Evolutionary conservation across 1,140 invertebrate genomes (phyloP).

Genomic region (Eulimnadia texana): DNA sequence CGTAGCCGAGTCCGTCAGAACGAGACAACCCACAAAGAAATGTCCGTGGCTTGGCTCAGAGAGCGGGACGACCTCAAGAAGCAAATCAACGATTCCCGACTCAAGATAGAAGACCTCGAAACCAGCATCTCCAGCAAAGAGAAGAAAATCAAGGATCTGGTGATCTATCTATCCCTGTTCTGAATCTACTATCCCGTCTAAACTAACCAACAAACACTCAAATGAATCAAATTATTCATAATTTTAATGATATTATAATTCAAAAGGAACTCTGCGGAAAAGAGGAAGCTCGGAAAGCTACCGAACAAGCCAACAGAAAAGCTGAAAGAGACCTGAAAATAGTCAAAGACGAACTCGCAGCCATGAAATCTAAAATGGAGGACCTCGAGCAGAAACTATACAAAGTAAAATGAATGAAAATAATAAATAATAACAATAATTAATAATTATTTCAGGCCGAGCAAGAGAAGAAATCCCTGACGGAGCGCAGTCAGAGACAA

Average conservation of each 20-base stretch:
- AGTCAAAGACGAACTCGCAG: constrained; percentile 34
- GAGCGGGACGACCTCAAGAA: constrained; percentile 26
- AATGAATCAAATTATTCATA: not conserved
- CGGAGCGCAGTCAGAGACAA: constrained; percentile 36
- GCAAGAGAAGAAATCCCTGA: constrained; percentile 37
- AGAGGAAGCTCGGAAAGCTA: constrained; percentile 36
- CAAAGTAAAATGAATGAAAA: constrained; percentile 33
- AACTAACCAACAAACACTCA: not conserved
- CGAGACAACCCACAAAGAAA: constrained; percentile 39
- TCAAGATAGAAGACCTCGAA: constrained; percentile 39
- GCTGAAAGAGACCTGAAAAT: constrained; percentile 34
- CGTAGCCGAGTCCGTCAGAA: constrained; percentile 37
- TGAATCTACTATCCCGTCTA: constrained; percentile 5
- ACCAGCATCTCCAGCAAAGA: constrained; percentile 39
- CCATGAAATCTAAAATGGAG: constrained; percentile 30
- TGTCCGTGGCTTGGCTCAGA: constrained; percentile 22
- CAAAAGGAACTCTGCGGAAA: constrained; percentile 34
- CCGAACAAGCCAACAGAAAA: constrained; percentile 29
- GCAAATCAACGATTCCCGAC: constrained; percentile 32
- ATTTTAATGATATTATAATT: constrained; percentile 2
- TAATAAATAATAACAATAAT: constrained; percentile 22
- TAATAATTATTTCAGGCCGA: constrained; percentile 31
- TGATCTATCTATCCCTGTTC: constrained; percentile 25
- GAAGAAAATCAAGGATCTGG: constrained; percentile 41
- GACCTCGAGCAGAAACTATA: constrained; percentile 42